These are phyloP conservation scores for Porites lutea DNA, from an alignment of 64 coral and sea anemone species.

Conservation along the genomic window DNA sequence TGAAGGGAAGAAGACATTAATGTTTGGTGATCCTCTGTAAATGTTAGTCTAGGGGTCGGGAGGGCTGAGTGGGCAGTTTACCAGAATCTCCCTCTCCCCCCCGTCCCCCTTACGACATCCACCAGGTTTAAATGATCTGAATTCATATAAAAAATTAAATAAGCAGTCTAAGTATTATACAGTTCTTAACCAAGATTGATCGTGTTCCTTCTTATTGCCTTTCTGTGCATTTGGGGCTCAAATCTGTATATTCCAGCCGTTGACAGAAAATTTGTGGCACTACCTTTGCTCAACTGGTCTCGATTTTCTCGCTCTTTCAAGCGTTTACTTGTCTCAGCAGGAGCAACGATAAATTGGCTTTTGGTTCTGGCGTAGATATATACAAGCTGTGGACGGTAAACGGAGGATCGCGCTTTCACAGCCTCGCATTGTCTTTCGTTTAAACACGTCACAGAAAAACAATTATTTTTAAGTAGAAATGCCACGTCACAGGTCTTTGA, in stretches of 20 bases:
- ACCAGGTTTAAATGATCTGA: too few relatives aligned
- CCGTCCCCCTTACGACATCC: too few relatives aligned
- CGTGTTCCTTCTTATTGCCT: constrained; percentile 1
- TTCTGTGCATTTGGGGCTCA: constrained; percentile 33
- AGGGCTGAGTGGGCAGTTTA: too few relatives aligned
- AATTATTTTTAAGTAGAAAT: constrained; percentile 83
- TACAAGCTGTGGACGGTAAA: constrained; percentile 64
- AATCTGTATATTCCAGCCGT: neutral
- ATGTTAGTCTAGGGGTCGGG: too few relatives aligned
- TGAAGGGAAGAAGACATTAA: too few relatives aligned
- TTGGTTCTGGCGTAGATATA: constrained; percentile 90
- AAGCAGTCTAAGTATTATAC: too few relatives aligned
- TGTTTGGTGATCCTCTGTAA: too few relatives aligned
- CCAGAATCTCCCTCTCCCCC: too few relatives aligned
- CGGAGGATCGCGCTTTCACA: constrained; percentile 75
- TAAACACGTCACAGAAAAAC: constrained; percentile 88
- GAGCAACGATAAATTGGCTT: neutral
- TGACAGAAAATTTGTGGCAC: neutral
- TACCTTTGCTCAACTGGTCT: neutral
- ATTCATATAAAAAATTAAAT: too few relatives aligned
- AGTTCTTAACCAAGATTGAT: neutral
- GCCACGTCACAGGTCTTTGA: constrained; percentile 84
- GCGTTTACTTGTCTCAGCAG: neutral
- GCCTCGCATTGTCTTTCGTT: constrained; percentile 75
- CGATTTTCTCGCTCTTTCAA: neutral